A percentile compares a stretch with the other conserved stretches of the same genome.
Conservation (phyloP, 2,113 vertebrate species). For the Setophaga coronata region DNA sequence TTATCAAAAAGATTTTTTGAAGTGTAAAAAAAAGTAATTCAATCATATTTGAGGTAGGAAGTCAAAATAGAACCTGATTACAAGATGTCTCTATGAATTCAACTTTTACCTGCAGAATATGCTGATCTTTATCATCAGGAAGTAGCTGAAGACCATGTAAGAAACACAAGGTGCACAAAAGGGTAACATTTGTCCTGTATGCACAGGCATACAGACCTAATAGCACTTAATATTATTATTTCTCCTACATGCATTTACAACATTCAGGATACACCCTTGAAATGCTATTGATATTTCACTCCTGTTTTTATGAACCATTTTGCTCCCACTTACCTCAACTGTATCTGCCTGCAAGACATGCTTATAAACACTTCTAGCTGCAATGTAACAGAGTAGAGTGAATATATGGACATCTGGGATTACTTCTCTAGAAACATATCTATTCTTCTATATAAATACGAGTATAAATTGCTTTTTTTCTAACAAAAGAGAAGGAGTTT, state of each 20-base stretch:
- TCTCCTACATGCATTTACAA: not conserved
- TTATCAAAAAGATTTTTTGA: not conserved
- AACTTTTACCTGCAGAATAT: not conserved
- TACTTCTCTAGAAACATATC: not conserved
- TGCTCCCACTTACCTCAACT: not conserved
- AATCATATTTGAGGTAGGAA: not conserved
- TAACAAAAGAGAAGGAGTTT: not conserved
- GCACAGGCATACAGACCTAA: not conserved
- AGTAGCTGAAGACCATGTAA: not conserved
- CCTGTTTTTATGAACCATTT: not conserved
- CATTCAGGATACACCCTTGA: not conserved
- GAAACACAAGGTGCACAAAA: not conserved
- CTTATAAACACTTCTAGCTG: not conserved
- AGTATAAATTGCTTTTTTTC: not conserved
- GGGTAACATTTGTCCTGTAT: not conserved
- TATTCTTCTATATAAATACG: not conserved
- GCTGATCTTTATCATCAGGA: not conserved
- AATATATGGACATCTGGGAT: not conserved
- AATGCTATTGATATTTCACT: not conserved
- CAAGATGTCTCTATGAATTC: not conserved
- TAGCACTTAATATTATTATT: not conserved
- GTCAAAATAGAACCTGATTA: conserved; percentile 4
- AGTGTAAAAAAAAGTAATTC: not conserved
- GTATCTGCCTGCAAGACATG: not conserved
- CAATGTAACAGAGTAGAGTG: not conserved